phyloP scores from a whole-genome alignment of 2,888 invertebrate genomes.

The Pharmacophagus antenor region DNA sequence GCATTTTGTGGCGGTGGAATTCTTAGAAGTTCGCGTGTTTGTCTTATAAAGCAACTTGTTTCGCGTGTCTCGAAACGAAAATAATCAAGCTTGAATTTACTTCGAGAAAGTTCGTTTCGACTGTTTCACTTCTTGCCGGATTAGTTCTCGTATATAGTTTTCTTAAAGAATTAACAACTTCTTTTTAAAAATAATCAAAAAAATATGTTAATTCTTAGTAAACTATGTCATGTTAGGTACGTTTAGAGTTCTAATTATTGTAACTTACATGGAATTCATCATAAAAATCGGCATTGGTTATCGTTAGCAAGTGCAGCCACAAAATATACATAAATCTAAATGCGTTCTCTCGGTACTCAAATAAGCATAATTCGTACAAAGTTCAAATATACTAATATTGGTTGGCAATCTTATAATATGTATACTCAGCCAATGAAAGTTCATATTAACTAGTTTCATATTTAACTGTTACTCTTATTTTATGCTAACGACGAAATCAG shows the following conservation, averaged over 20 bases:
- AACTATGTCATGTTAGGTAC: too few species aligned
- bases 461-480: constrained; percentile 20
- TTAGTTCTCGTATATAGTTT: constrained; percentile 1
- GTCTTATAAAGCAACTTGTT: constrained; percentile 63
- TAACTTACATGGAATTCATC: too few species aligned
- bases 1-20: constrained; percentile 55
- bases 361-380: constrained; percentile 8
- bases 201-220: too few species aligned
- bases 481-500: constrained; percentile 22
- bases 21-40: constrained; percentile 72
- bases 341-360: constrained; percentile 6
- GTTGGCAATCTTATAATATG: constrained; percentile 13
- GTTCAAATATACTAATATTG: constrained; percentile 2
- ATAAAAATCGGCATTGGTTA: too few species aligned
- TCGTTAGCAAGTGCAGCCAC: too few species aligned
- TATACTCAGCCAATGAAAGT: constrained; percentile 22
- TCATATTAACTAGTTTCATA: constrained; percentile 21
- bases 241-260: too few species aligned
- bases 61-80: constrained; percentile 66
- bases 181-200: background rate
- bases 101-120: constrained; percentile 46
- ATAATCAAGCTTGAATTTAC: constrained; percentile 65
- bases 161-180: background rate
- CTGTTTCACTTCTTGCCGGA: constrained; percentile 35
- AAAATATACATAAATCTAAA: constrained; percentile 14